phyloP scores from a whole-genome alignment of 2,888 invertebrate species.

The Diabrotica balteata region DNA sequence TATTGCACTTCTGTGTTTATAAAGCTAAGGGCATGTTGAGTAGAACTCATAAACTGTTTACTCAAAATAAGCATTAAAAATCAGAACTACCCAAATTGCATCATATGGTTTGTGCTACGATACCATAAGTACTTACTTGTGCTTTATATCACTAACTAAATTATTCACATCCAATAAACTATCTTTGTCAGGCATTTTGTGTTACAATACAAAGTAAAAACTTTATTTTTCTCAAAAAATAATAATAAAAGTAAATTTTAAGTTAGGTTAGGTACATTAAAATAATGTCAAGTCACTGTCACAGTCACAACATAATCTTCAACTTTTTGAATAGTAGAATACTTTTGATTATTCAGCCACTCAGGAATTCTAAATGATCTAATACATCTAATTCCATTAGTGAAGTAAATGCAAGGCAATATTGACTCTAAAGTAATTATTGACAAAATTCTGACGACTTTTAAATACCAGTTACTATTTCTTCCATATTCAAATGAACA shows the following conservation, averaged over 20 bases:
- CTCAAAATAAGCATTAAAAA: too few relatives aligned
- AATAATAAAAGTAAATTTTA: background rate
- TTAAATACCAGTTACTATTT: too few relatives aligned
- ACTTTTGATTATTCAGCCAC: too few relatives aligned
- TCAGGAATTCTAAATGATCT: too few relatives aligned
- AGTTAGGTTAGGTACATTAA: background rate
- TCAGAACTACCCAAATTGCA: background rate
- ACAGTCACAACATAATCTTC: conserved; percentile 1
- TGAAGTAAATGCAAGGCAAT: too few relatives aligned
- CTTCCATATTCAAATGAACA: too few relatives aligned
- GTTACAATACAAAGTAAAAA: background rate
- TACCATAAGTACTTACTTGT: conserved; percentile 55
- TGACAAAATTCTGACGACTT: too few relatives aligned
- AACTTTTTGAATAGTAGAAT: too few relatives aligned
- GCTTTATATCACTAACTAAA: conserved; percentile 62
- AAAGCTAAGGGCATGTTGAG: background rate
- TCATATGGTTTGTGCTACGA: background rate
- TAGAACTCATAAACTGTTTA: too few relatives aligned
- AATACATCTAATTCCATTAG: too few relatives aligned
- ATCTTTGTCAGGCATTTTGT: conserved; percentile 36
- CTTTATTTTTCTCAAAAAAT: background rate
- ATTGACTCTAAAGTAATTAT: too few relatives aligned
- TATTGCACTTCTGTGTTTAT: background rate
- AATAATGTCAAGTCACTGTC: background rate
- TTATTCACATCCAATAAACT: conserved; percentile 54